Conservation (phyloP, 2,888 invertebrate species). For the Leptinotarsa juncta region DNA sequence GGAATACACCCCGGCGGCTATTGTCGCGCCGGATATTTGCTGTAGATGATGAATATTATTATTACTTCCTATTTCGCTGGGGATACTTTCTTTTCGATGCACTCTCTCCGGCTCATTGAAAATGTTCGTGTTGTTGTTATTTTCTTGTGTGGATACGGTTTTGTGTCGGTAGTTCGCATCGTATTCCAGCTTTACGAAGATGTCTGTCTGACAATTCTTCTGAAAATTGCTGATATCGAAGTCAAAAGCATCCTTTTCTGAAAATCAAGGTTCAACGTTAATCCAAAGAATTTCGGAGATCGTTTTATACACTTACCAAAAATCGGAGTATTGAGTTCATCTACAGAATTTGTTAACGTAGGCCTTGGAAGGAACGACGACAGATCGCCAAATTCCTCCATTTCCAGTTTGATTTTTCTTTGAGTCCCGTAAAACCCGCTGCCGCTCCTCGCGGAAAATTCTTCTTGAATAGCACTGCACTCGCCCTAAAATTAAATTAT, state of each 20-base stretch:
- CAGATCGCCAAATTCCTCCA: conserved; percentile 80
- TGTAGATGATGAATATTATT: conserved; percentile 25
- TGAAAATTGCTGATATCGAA: conserved; percentile 40
- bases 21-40: conserved; percentile 12
- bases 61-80: conserved; percentile 29
- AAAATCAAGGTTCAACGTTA: no score
- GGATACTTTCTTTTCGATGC: conserved; percentile 23
- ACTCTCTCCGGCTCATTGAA: conserved; percentile 16
- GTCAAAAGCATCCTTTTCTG: conserved; percentile 51
- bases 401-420: conserved; percentile 64
- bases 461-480: conserved; percentile 38
- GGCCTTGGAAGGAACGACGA: conserved; percentile 68
- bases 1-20: conserved; percentile 15
- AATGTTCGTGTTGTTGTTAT: conserved; percentile 18
- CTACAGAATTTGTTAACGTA: conserved; percentile 56
- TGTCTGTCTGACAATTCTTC: conserved; percentile 38
- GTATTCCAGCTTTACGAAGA: conserved; percentile 45
- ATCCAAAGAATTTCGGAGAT: not conserved
- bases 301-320: conserved; percentile 55
- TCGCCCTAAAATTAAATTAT: conserved; percentile 35
- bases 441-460: conserved; percentile 39
- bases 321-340: conserved; percentile 63
- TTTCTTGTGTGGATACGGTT: conserved; percentile 18
- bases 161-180: conserved; percentile 28
- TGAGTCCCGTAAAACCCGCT: conserved; percentile 37